These are phyloP conservation scores for Nematolebias whitei DNA, from an alignment of 2,113 vertebrate genomes.

Conservation along the genomic window DNA sequence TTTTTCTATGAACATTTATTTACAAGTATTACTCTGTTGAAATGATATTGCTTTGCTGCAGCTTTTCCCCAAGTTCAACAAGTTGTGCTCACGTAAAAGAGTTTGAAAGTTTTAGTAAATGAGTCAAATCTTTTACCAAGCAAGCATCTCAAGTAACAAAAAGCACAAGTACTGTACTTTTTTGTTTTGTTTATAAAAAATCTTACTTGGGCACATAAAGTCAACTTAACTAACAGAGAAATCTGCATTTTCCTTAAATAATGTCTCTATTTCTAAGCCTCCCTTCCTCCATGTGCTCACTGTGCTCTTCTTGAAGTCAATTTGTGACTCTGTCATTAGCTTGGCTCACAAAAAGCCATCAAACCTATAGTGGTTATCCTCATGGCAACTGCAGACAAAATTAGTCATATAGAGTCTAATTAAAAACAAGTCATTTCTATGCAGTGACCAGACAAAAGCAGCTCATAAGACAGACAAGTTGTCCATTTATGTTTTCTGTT, in stretches of 20 bases:
- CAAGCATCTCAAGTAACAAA: too few species aligned
- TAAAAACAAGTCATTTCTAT: slow-evolving; percentile 50
- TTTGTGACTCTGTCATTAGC: slow-evolving; percentile 70
- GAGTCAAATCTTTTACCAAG: too few species aligned
- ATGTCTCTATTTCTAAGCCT: slow-evolving; percentile 70
- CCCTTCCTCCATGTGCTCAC: slow-evolving; percentile 57
- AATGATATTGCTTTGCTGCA: too few species aligned
- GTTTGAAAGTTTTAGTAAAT: too few species aligned
- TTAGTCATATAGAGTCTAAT: slow-evolving; percentile 43
- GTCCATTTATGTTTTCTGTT: slow-evolving; percentile 25
- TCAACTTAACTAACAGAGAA: slow-evolving; percentile 48
- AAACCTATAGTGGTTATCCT: slow-evolving; percentile 62
- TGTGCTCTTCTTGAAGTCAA: slow-evolving; percentile 69
- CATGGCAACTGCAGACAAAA: slow-evolving; percentile 38
- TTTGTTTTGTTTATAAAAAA: background rate
- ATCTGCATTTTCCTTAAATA: slow-evolving; percentile 62
- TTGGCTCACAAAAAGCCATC: slow-evolving; percentile 71
- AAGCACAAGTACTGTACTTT: too few species aligned
- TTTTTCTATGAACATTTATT: too few species aligned
- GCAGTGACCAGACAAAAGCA: slow-evolving; percentile 38
- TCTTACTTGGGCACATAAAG: slow-evolving; percentile 51
- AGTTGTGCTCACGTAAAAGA: too few species aligned
- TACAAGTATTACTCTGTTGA: too few species aligned
- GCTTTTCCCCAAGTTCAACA: too few species aligned
- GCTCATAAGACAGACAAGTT: slow-evolving; percentile 33